A percentile compares a stretch with the other conserved stretches of the same genome.
phyloP scores from a whole-genome alignment of 1,140 invertebrate species.

The Ylistrum balloti region DNA sequence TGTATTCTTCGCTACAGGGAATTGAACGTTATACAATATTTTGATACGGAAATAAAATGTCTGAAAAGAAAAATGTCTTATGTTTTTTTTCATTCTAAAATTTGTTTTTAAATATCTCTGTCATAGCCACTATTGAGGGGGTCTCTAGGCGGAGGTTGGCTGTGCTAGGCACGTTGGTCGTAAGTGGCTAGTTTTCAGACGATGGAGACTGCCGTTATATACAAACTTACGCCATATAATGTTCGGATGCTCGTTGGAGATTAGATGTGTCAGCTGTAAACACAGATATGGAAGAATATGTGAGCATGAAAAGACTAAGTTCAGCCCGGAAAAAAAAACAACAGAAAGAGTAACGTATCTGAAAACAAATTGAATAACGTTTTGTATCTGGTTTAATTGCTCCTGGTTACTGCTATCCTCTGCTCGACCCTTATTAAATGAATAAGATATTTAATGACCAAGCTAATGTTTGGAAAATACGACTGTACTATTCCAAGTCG shows the following conservation, averaged over 20 bases:
- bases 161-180: not conserved
- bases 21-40: slow-evolving; percentile 36
- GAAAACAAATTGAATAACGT: not conserved
- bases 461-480: not conserved
- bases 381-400: not conserved
- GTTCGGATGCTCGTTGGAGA: not conserved
- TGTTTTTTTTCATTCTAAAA: not conserved
- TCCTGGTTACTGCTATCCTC: not conserved
- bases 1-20: slow-evolving; percentile 1
- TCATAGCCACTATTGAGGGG: not conserved
- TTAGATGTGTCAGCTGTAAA: not conserved
- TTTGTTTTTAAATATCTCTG: slow-evolving; percentile 21
- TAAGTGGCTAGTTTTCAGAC: not conserved
- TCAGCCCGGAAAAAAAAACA: not conserved
- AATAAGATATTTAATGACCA: not conserved
- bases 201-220: not conserved
- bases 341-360: not conserved
- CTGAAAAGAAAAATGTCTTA: slow-evolving; percentile 11
- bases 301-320: not conserved
- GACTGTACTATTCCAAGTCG: not conserved
- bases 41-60: slow-evolving; percentile 9
- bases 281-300: not conserved
- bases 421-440: not conserved
- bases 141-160: not conserved
- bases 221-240: not conserved